A percentile compares a stretch with the other conserved stretches of the same genome.
Evolutionary conservation across 1,140 invertebrate species (phyloP).

Genomic region (Cyclina sinensis): DNA sequence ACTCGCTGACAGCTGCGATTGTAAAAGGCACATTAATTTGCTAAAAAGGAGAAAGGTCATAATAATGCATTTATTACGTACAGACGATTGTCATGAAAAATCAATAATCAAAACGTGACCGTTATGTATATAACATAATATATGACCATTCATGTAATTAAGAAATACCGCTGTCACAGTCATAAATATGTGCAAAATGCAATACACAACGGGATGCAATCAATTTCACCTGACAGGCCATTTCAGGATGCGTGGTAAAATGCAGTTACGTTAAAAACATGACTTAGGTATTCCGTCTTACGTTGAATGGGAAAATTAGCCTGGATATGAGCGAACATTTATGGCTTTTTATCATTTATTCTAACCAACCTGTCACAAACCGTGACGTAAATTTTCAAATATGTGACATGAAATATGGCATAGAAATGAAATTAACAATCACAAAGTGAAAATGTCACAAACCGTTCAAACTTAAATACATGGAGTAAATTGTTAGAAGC

Average conservation of each 20-base stretch:
- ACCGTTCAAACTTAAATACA: too few relatives aligned
- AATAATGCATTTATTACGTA: too few relatives aligned
- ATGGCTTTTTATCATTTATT: neutral
- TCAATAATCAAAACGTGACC: neutral
- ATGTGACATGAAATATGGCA: too few relatives aligned
- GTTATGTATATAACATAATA: neutral
- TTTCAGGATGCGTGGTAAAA: neutral
- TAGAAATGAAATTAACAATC: too few relatives aligned
- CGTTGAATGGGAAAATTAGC: neutral
- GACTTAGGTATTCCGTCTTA: neutral
- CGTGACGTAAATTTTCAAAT: neutral
- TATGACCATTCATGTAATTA: too few relatives aligned
- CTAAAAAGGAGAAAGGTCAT: too few relatives aligned
- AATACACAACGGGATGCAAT: neutral
- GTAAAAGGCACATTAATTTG: too few relatives aligned
- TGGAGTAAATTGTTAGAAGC: too few relatives aligned
- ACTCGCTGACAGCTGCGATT: too few relatives aligned
- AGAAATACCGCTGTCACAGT: too few relatives aligned
- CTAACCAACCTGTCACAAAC: neutral
- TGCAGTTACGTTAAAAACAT: conserved; percentile 2
- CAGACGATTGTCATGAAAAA: neutral
- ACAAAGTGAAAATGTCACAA: too few relatives aligned
- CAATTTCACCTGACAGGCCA: neutral
- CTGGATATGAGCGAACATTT: neutral
- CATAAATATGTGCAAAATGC: too few relatives aligned